Conservation (phyloP, 2,113 vertebrate genomes). For the Solea solea region DNA sequence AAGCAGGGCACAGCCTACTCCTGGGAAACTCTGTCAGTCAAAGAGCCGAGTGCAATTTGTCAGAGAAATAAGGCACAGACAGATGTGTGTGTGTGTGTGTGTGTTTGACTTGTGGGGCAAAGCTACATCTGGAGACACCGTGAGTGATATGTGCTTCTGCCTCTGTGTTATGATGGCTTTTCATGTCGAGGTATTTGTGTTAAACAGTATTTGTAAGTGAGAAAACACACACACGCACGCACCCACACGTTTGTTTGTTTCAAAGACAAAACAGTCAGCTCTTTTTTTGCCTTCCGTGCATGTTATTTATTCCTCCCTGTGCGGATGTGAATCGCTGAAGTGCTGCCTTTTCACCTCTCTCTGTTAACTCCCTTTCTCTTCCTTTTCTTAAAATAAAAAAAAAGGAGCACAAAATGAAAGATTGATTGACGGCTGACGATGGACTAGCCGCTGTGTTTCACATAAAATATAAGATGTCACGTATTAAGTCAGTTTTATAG, state of each 20-base stretch:
- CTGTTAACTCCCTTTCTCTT: background rate
- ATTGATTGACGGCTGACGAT: too few species aligned
- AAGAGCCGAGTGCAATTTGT: constrained; percentile 53
- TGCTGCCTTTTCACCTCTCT: constrained; percentile 16
- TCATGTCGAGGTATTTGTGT: background rate
- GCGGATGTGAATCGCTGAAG: constrained; percentile 23
- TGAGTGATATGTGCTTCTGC: background rate
- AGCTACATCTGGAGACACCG: background rate
- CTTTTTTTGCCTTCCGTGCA: constrained; percentile 5
- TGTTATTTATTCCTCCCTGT: constrained; percentile 26
- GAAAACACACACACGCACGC: background rate
- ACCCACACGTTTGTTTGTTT: constrained; percentile 1
- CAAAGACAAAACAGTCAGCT: constrained; percentile 22
- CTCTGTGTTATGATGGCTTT: background rate
- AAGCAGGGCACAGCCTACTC: constrained; percentile 33
- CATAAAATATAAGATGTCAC: background rate
- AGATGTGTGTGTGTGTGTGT: constrained; percentile 10
- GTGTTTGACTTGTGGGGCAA: background rate
- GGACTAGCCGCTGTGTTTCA: background rate
- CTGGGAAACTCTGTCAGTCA: constrained; percentile 64
- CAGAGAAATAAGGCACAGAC: constrained; percentile 46
- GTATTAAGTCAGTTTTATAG: background rate
- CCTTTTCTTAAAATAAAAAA: background rate
- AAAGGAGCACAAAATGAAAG: background rate
- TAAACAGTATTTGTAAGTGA: background rate